Conservation (phyloP, 2,888 invertebrate species). For the Lasioglossum figueresi region DNA sequence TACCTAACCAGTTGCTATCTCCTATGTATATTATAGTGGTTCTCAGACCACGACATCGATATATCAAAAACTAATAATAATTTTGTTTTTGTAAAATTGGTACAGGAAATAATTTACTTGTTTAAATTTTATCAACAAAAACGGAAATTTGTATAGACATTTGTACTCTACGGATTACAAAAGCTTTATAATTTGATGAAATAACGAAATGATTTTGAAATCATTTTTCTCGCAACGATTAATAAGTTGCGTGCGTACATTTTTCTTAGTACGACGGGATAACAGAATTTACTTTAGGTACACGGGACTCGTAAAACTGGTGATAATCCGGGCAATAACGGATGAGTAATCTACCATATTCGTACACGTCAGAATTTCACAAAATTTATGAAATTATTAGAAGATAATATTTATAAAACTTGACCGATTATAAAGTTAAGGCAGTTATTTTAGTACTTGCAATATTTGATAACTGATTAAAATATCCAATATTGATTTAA, state of each 20-base stretch:
- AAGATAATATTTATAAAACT: neutral
- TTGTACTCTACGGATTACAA: neutral
- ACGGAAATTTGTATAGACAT: neutral
- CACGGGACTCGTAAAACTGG: slow-evolving; percentile 18
- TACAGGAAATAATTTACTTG: neutral
- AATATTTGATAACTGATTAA: neutral
- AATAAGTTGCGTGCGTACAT: neutral
- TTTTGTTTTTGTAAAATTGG: neutral
- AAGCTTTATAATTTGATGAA: neutral
- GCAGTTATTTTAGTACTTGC: neutral
- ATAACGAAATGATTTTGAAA: neutral
- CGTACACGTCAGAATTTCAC: slow-evolving; percentile 25
- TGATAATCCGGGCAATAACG: slow-evolving; percentile 8
- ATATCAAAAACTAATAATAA: neutral
- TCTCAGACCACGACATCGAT: slow-evolving; percentile 20
- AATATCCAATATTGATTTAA: neutral
- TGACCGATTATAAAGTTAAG: neutral
- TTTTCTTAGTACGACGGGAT: neutral
- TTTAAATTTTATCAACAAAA: neutral
- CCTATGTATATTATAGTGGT: slow-evolving; percentile 28
- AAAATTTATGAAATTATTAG: slow-evolving; percentile 17
- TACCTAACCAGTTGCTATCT: slow-evolving; percentile 32
- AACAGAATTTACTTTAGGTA: slow-evolving; percentile 23
- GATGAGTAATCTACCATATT: slow-evolving; percentile 15
- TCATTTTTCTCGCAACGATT: neutral